Conservation (phyloP, 2,797 vertebrate genomes). For the Selene dorsalis region DNA sequence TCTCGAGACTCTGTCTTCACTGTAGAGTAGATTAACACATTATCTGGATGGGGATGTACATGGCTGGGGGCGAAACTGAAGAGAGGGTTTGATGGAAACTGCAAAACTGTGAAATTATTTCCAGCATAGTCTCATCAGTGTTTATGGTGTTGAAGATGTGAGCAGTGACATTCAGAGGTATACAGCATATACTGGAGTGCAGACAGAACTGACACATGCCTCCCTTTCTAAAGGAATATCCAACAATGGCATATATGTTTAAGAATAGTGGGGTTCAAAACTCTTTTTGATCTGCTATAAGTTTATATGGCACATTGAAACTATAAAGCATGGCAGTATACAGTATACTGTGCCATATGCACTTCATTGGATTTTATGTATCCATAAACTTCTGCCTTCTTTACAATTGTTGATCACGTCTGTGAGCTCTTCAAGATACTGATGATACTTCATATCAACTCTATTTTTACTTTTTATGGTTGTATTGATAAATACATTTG, state of each 20-base stretch:
- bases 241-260: too few species aligned
- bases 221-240: conserved; percentile 7
- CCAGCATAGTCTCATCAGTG: conserved; percentile 66
- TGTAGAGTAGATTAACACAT: conserved; percentile 73
- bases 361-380: not conserved
- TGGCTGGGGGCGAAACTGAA: conserved; percentile 64
- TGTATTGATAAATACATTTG: not conserved
- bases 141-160: conserved; percentile 68
- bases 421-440: not conserved
- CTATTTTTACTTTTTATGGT: not conserved
- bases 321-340: too few species aligned
- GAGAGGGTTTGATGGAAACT: conserved; percentile 65
- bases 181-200: conserved; percentile 18
- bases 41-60: conserved; percentile 73
- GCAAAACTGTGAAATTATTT: conserved; percentile 77
- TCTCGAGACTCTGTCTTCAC: conserved; percentile 54
- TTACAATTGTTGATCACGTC: not conserved
- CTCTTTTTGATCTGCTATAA: not conserved
- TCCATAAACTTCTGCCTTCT: not conserved
- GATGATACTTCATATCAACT: not conserved
- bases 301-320: not conserved
- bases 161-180: conserved; percentile 57
- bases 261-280: not conserved
- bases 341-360: not conserved
- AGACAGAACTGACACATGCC: conserved; percentile 27